A percentile compares a stretch with the other conserved stretches of the same genome.
Conservation (phyloP, 2,113 vertebrate genomes). For the Polypterus bichir region DNA sequence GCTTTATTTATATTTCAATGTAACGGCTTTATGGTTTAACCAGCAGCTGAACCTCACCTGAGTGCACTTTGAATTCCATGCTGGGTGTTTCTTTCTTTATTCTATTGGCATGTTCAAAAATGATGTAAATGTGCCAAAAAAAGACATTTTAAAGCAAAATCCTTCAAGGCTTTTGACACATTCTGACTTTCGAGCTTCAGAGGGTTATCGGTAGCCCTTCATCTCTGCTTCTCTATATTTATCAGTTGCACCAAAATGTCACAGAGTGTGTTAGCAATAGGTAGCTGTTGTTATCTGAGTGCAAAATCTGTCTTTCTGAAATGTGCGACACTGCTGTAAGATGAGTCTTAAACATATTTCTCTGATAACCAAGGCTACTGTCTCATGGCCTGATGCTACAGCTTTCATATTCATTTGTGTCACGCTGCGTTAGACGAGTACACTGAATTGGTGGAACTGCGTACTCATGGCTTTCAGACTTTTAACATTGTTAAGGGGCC, state of each 20-base stretch:
- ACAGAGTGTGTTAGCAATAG: constrained; percentile 6
- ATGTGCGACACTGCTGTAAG: not conserved
- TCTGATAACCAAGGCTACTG: constrained; percentile 4
- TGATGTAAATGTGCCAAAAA: not conserved
- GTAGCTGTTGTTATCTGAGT: constrained; percentile 12
- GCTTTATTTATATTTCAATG: too few relatives aligned
- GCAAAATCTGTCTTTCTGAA: not conserved
- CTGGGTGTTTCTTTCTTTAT: too few relatives aligned
- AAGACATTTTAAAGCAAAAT: constrained; percentile 15
- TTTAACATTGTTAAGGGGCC: too few relatives aligned
- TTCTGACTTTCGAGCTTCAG: constrained; percentile 9
- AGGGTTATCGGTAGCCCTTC: constrained; percentile 13
- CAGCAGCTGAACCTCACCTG: too few relatives aligned
- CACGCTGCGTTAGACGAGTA: not conserved
- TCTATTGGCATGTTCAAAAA: too few relatives aligned
- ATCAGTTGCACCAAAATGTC: constrained; percentile 12
- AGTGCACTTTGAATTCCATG: too few relatives aligned
- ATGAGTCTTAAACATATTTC: not conserved
- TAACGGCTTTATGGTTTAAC: too few relatives aligned
- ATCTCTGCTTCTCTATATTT: constrained; percentile 21
- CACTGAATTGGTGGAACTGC: too few relatives aligned
- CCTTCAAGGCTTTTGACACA: constrained; percentile 14
- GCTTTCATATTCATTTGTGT: not conserved
- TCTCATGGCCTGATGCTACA: not conserved
- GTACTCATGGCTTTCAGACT: too few relatives aligned